A percentile compares a stretch with the other conserved stretches of the same genome.
Conservation (phyloP, 1,140 invertebrate species). For the Drosophila leontia region DNA sequence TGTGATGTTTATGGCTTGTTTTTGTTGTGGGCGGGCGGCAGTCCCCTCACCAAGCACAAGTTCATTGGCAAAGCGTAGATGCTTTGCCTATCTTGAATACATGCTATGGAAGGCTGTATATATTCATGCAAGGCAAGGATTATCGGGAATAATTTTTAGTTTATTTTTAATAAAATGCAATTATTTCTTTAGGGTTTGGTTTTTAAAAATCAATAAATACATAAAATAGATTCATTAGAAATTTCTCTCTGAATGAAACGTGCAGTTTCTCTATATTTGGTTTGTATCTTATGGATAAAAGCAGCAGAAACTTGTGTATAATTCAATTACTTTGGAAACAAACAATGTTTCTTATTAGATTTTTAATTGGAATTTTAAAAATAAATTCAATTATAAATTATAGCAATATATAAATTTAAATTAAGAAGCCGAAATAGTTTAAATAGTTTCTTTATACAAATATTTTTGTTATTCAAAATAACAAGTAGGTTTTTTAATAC, state of each 20-base stretch:
- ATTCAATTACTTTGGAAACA: neutral
- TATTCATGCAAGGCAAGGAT: neutral
- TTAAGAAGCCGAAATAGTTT: no score
- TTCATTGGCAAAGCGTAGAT: conserved; percentile 3
- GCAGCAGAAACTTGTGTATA: neutral
- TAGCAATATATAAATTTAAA: no score
- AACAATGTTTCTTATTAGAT: neutral
- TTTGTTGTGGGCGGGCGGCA: conserved; percentile 3
- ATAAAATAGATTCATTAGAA: neutral
- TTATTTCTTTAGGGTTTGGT: neutral
- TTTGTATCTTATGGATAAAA: neutral
- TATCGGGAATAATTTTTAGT: neutral
- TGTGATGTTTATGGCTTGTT: conserved; percentile 15
- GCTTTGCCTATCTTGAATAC: neutral
- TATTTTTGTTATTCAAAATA: neutral
- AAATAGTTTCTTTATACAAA: no score
- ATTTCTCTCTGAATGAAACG: neutral
- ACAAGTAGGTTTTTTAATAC: neutral
- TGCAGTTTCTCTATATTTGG: neutral
- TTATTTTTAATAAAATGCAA: neutral
- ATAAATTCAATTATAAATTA: no score
- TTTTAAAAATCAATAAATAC: neutral
- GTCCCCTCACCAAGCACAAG: neutral
- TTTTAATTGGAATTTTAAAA: neutral
- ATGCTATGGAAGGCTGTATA: neutral